Evolutionary conservation across 53 echinoderm and acorn worm species (phyloP).

Genomic region (Hippasteria phrygiana): DNA sequence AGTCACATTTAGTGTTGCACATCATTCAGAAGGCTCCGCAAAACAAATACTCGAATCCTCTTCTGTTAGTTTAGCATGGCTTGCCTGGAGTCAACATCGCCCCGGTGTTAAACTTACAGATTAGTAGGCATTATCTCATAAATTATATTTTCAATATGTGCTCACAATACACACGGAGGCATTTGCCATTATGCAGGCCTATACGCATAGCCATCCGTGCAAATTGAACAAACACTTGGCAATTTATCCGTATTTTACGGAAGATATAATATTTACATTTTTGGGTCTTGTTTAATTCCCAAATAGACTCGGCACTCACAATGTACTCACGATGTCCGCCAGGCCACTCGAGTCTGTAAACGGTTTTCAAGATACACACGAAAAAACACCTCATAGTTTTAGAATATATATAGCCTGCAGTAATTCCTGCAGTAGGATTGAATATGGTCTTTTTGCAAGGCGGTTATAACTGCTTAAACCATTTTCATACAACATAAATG

Average conservation of each 20-base stretch:
- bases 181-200: conserved; percentile 27
- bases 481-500: too few species aligned
- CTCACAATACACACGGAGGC: neutral
- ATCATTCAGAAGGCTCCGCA: neutral
- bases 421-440: too few species aligned
- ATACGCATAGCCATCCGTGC: neutral
- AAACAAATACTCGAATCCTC: neutral
- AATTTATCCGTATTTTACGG: conserved; percentile 31
- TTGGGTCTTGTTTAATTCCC: conserved; percentile 33
- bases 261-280: conserved; percentile 26
- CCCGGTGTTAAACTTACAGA: conserved; percentile 11
- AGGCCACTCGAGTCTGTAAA: too few species aligned
- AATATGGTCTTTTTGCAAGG: too few species aligned
- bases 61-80: neutral
- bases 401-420: too few species aligned
- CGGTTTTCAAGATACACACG: too few species aligned
- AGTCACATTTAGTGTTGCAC: neutral
- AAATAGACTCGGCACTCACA: conserved; percentile 28
- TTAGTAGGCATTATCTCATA: neutral
- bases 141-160: neutral
- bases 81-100: neutral
- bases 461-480: too few species aligned
- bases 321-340: conserved; percentile 15
- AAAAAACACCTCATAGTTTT: too few species aligned
- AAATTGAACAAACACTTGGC: conserved; percentile 34